phyloP scores from a whole-genome alignment of 2,888 invertebrate genomes.

The Odontomyia ornata region DNA sequence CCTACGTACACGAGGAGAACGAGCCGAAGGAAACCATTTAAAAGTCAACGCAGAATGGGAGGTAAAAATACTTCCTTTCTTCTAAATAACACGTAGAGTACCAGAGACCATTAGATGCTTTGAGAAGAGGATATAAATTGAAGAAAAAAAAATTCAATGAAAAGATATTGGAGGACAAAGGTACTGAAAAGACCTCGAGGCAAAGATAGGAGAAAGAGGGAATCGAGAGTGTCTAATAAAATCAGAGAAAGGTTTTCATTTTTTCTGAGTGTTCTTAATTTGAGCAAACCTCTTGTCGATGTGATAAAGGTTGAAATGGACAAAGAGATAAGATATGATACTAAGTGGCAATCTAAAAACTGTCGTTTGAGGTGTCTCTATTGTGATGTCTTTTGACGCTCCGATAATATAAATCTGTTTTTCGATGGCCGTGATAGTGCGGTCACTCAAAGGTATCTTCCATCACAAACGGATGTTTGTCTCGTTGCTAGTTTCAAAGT shows the following conservation, averaged over 20 bases:
- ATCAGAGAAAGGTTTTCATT: background rate
- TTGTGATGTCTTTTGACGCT: conserved; percentile 7
- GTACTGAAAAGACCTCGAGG: no score
- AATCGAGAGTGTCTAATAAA: no score
- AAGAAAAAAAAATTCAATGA: background rate
- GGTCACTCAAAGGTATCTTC: no score
- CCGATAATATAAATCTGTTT: background rate
- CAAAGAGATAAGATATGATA: conserved; percentile 9
- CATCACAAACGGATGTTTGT: no score
- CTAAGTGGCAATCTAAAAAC: conserved; percentile 14
- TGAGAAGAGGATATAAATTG: background rate
- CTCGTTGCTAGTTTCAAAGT: no score
- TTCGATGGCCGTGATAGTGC: background rate
- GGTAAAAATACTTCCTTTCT: background rate
- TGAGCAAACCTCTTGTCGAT: background rate
- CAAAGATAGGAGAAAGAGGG: no score
- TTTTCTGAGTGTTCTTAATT: background rate
- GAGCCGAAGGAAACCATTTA: background rate
- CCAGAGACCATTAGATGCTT: background rate
- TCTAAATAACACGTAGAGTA: background rate
- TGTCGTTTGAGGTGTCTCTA: conserved; percentile 9
- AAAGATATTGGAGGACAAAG: background rate
- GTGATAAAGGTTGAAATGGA: conserved; percentile 22
- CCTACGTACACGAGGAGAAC: background rate
- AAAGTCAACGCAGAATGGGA: background rate